phyloP scores from a whole-genome alignment of 2,888 invertebrate genomes.

The Hymenopus coronatus region DNA sequence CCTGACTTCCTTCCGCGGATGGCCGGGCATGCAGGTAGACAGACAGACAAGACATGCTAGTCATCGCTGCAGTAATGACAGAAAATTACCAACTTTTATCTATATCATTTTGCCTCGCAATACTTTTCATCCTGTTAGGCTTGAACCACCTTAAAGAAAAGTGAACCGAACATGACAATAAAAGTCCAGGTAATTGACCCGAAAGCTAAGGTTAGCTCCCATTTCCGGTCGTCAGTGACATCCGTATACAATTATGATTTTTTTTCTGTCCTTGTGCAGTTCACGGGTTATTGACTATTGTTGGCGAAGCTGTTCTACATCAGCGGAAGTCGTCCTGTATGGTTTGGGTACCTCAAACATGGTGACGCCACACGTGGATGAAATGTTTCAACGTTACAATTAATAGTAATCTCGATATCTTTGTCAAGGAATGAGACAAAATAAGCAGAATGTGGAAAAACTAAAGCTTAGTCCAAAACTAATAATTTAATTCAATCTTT shows the following conservation, averaged over 20 bases:
- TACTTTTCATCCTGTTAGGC: not conserved
- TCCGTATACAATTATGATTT: not conserved
- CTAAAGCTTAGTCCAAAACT: too few relatives aligned
- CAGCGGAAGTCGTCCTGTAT: not conserved
- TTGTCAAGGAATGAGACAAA: too few relatives aligned
- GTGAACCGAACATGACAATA: not conserved
- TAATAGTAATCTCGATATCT: too few relatives aligned
- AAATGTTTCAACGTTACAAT: not conserved
- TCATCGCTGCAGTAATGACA: slow-evolving; percentile 1
- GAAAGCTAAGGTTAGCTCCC: not conserved
- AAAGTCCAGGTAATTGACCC: slow-evolving; percentile 7
- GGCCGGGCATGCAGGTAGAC: not conserved
- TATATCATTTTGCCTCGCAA: not conserved
- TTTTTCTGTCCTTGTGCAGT: not conserved
- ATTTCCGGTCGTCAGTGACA: not conserved
- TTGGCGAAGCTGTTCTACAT: not conserved
- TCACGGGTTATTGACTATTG: not conserved
- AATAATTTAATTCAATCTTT: too few relatives aligned
- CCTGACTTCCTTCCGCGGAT: not conserved
- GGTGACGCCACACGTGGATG: not conserved
- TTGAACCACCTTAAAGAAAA: not conserved
- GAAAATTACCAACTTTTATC: slow-evolving; percentile 10
- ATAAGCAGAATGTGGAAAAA: too few relatives aligned
- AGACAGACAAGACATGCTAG: not conserved
- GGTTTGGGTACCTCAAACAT: not conserved